Percentiles rank a stretch among this genome's conserved stretches.
These are phyloP conservation scores for Diplodus puntazzo DNA, from an alignment of 2,797 vertebrate genomes.

Conservation along the genomic window DNA sequence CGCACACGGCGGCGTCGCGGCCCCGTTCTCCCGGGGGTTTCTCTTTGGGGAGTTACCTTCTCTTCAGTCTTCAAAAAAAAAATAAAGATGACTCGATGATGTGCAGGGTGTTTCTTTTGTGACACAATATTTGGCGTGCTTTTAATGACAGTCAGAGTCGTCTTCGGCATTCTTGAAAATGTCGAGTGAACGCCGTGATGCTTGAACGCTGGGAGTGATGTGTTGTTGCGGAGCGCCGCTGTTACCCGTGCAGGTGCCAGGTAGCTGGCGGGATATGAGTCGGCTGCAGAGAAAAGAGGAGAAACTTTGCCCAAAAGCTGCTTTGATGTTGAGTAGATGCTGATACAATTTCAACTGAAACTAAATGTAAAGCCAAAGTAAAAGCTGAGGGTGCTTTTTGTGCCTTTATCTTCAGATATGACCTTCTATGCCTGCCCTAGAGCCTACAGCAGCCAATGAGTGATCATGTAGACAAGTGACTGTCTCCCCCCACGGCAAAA, in stretches of 20 bases:
- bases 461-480: no score
- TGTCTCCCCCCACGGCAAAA: background rate
- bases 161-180: slow-evolving; percentile 12
- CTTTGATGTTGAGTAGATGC: slow-evolving; percentile 28
- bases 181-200: background rate
- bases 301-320: slow-evolving; percentile 30
- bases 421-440: no score
- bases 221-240: slow-evolving; percentile 10
- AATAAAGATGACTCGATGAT: slow-evolving; percentile 50
- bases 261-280: slow-evolving; percentile 23
- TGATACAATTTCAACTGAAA: slow-evolving; percentile 17
- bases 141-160: slow-evolving; percentile 13
- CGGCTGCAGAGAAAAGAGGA: slow-evolving; percentile 24
- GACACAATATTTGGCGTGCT: slow-evolving; percentile 36
- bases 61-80: slow-evolving; percentile 28
- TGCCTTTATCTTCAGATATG: slow-evolving; percentile 2
- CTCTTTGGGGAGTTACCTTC: slow-evolving; percentile 54
- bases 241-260: background rate
- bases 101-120: slow-evolving; percentile 48
- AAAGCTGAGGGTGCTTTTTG: slow-evolving; percentile 8
- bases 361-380: background rate
- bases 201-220: background rate
- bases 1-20: slow-evolving; percentile 50
- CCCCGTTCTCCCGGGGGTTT: slow-evolving; percentile 40
- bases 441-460: no score